Evolutionary conservation across 2,797 vertebrate species (phyloP).

Genomic region (Parauchenoglanis ngamensis): DNA sequence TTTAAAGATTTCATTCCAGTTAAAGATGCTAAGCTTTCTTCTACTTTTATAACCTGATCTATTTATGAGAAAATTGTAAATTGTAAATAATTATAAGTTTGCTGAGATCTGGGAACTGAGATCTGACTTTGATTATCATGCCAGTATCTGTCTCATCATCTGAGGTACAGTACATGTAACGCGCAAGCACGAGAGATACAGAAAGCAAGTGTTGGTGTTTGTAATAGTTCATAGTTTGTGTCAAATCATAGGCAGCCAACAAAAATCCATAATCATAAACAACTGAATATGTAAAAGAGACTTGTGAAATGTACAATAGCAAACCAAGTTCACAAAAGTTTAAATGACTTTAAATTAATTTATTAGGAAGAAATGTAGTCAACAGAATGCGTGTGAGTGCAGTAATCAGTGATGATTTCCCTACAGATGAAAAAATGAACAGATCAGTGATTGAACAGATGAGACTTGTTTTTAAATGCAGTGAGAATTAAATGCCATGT

Average conservation of each 20-base stretch:
- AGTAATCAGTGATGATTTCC: background rate
- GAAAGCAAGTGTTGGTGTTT: background rate
- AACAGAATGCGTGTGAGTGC: background rate
- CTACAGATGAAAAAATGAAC: background rate
- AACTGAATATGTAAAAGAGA: background rate
- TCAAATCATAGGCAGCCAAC: background rate
- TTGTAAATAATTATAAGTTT: background rate
- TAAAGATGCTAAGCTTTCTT: background rate
- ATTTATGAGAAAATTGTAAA: background rate
- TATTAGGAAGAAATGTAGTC: background rate
- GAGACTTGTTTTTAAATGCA: background rate
- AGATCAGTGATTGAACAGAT: background rate
- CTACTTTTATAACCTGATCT: background rate
- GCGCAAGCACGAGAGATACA: background rate
- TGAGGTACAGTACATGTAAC: background rate
- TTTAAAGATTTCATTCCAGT: background rate
- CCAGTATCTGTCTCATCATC: background rate
- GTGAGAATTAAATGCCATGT: background rate
- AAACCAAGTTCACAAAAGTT: background rate
- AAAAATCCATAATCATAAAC: background rate
- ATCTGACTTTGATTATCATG: background rate
- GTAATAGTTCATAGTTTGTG: background rate
- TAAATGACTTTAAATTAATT: background rate
- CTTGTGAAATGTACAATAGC: background rate
- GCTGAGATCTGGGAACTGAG: background rate